These are phyloP conservation scores for Hyppa rectilinea DNA, from an alignment of 2,888 invertebrate species.

Conservation along the genomic window DNA sequence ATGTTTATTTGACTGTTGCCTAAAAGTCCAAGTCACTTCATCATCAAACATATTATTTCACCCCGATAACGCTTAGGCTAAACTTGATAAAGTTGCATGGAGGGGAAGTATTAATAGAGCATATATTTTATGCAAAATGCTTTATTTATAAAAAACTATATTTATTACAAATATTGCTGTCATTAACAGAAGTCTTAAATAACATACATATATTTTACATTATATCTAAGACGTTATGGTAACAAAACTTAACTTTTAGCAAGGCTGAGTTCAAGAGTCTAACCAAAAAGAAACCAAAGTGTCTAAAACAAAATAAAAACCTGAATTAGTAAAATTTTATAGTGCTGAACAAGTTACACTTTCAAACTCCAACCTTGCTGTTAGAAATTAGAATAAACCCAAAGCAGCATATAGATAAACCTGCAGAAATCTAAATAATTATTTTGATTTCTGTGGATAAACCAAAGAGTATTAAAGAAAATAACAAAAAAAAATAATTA, in stretches of 20 bases:
- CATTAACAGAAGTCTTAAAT: slow-evolving; percentile 52
- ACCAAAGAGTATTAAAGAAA: slow-evolving; percentile 8
- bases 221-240: slow-evolving; percentile 61
- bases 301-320: background rate
- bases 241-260: slow-evolving; percentile 63
- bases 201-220: slow-evolving; percentile 56
- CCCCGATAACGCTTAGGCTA: no score
- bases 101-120: no score
- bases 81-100: no score
- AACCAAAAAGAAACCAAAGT: slow-evolving; percentile 67
- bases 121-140: slow-evolving; percentile 58
- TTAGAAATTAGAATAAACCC: slow-evolving; percentile 41
- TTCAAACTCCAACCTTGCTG: slow-evolving; percentile 77
- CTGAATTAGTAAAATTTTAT: background rate
- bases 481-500: slow-evolving; percentile 14
- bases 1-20: slow-evolving; percentile 32
- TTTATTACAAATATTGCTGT: slow-evolving; percentile 56
- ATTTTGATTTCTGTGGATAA: no score
- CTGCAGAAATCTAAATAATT: no score
- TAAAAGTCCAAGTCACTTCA: no score
- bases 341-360: slow-evolving; percentile 72
- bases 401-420: slow-evolving; percentile 41
- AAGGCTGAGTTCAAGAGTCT: slow-evolving; percentile 84
- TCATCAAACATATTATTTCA: no score
- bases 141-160: slow-evolving; percentile 65